These are phyloP conservation scores for Ciconia boyciana DNA, from an alignment of 2,113 vertebrate genomes.

Conservation along the genomic window DNA sequence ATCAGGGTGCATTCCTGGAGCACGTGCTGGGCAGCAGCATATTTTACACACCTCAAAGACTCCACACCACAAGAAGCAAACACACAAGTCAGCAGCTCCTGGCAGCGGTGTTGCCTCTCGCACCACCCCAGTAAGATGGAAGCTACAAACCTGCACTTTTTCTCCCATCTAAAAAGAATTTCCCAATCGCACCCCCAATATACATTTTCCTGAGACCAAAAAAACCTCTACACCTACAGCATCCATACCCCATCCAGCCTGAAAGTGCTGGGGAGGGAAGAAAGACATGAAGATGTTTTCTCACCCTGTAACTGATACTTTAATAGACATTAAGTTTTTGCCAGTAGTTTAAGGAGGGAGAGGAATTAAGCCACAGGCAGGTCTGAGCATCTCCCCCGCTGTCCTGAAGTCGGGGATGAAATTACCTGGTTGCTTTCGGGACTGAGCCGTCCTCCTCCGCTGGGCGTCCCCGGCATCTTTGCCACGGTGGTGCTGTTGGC, in stretches of 20 bases:
- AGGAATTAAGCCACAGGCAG: neutral
- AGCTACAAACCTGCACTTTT: neutral
- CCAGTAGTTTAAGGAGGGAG: neutral
- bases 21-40: neutral
- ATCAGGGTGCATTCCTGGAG: rapidly evolving
- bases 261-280: neutral
- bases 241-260: too few species aligned
- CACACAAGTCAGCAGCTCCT: neutral
- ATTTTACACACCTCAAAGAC: rapidly evolving
- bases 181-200: neutral
- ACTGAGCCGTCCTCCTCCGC: slow-evolving; percentile 83
- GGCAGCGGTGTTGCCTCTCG: neutral
- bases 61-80: neutral
- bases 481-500: slow-evolving; percentile 87
- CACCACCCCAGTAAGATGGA: too few species aligned
- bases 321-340: neutral
- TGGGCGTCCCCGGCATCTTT: slow-evolving; percentile 77
- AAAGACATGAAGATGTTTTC: neutral
- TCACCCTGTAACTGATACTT: neutral
- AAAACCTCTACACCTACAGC: neutral
- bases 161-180: neutral
- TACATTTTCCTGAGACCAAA: neutral
- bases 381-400: neutral
- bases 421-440: slow-evolving; percentile 93
- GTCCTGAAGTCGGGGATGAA: rapidly evolving